Percentiles rank a stretch among this genome's conserved stretches.
phyloP scores from a whole-genome alignment of 2,888 invertebrate genomes.

The Oeneis ivallda region DNA sequence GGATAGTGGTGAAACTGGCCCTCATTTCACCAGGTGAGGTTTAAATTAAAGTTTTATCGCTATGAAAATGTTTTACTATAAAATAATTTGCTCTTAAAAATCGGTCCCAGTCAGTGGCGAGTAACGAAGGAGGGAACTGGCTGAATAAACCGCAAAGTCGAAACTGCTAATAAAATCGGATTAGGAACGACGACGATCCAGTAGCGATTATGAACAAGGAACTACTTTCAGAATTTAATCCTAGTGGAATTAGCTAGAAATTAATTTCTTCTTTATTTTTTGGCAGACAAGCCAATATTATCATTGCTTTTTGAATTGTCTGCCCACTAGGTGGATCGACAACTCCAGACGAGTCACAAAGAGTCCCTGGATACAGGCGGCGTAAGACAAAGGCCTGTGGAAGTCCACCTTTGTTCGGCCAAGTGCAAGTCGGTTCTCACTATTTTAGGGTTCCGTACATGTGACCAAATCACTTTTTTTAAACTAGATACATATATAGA shows the following conservation, averaged over 20 bases:
- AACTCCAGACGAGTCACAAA: too few species aligned
- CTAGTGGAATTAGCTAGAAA: slow-evolving; percentile 3
- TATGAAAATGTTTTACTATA: neutral
- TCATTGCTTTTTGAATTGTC: too few species aligned
- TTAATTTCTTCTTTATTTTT: slow-evolving; percentile 10
- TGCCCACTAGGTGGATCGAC: too few species aligned
- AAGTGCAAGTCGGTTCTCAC: too few species aligned
- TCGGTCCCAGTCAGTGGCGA: slow-evolving; percentile 1
- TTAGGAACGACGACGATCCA: slow-evolving; percentile 14
- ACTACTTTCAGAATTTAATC: slow-evolving; percentile 18
- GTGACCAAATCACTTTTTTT: too few species aligned
- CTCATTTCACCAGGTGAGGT: neutral
- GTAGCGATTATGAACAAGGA: slow-evolving; percentile 14
- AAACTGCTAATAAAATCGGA: slow-evolving; percentile 20
- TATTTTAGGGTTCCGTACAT: too few species aligned
- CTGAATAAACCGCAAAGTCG: slow-evolving; percentile 20
- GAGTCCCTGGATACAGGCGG: too few species aligned
- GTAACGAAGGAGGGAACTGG: neutral
- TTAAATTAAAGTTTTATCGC: slow-evolving; percentile 6
- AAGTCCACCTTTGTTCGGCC: too few species aligned
- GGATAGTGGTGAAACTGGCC: too few species aligned
- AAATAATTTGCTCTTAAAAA: slow-evolving; percentile 14
- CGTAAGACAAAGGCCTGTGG: too few species aligned
- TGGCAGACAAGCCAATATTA: neutral
- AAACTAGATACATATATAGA: too few species aligned